Conservation (phyloP, 2,797 vertebrate species). For the Sebastes nivosus region DNA sequence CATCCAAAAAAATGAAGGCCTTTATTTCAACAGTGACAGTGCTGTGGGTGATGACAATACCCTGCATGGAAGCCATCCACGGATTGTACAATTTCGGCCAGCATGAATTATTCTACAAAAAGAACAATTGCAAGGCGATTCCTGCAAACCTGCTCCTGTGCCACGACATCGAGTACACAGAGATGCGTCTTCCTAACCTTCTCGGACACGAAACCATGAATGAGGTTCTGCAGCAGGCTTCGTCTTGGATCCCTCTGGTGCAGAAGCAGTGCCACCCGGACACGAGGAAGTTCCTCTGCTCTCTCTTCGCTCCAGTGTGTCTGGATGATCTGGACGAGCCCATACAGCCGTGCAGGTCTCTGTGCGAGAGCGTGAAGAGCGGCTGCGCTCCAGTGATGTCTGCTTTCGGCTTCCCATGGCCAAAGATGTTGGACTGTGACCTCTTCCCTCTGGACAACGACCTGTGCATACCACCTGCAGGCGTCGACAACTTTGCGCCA, state of each 20-base stretch:
- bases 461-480: conserved; percentile 93
- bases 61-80: conserved; percentile 83
- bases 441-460: conserved; percentile 95
- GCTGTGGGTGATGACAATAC: conserved; percentile 65
- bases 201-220: conserved; percentile 97
- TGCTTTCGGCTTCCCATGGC: conserved; percentile 97
- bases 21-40: conserved; percentile 76
- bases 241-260: conserved; percentile 96
- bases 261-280: conserved; percentile 96
- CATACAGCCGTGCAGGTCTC: conserved; percentile 94
- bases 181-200: conserved; percentile 97
- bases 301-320: conserved; percentile 96
- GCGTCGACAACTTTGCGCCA: conserved; percentile 83
- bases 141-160: conserved; percentile 91
- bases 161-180: conserved; percentile 93
- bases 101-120: conserved; percentile 89
- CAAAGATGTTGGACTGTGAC: conserved; percentile 94
- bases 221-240: conserved; percentile 95
- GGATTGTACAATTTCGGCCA: conserved; percentile 92
- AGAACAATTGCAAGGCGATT: conserved; percentile 94
- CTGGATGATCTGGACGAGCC: conserved; percentile 95
- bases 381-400: conserved; percentile 97
- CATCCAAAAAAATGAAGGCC: conserved; percentile 52
- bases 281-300: conserved; percentile 97
- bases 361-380: conserved; percentile 91